These are phyloP conservation scores for Cyphomyrmex costatus DNA, from an alignment of 1,140 invertebrate genomes.

Conservation along the genomic window DNA sequence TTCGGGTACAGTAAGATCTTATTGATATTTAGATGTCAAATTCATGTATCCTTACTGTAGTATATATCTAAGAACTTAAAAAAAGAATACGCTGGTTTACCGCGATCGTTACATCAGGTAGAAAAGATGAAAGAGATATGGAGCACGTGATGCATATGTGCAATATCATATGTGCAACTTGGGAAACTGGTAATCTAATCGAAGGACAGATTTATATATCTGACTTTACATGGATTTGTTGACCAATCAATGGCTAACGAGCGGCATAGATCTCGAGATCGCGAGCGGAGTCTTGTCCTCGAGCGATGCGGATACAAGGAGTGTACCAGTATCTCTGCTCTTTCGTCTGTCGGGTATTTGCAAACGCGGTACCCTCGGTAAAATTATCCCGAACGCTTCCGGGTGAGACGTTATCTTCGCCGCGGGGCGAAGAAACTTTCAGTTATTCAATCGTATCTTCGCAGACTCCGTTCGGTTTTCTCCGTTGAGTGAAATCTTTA, in stretches of 20 bases:
- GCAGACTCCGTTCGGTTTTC: not conserved
- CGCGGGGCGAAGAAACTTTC: not conserved
- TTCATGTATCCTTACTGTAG: not conserved
- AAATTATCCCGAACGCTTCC: not conserved
- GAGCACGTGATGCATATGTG: not conserved
- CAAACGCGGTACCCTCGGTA: not conserved
- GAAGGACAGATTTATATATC: conserved; percentile 30
- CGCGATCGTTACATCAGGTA: conserved; percentile 6
- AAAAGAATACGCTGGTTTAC: not conserved
- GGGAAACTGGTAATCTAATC: conserved; percentile 31
- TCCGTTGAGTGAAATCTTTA: not conserved
- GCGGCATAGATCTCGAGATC: conserved; percentile 27
- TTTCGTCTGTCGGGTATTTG: not conserved
- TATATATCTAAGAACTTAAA: not conserved
- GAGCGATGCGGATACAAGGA: not conserved
- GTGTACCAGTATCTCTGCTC: not conserved
- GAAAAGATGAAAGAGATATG: not conserved
- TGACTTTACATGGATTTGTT: conserved; percentile 36
- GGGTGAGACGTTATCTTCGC: conserved; percentile 6
- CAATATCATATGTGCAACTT: too few relatives aligned
- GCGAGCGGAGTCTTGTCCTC: not conserved
- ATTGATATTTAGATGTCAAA: not conserved
- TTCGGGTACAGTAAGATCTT: not conserved
- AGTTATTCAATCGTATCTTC: not conserved
- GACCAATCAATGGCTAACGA: conserved; percentile 41